Conservation (phyloP, 2,797 vertebrate species). For the Typhlichthys eigenmanni region DNA sequence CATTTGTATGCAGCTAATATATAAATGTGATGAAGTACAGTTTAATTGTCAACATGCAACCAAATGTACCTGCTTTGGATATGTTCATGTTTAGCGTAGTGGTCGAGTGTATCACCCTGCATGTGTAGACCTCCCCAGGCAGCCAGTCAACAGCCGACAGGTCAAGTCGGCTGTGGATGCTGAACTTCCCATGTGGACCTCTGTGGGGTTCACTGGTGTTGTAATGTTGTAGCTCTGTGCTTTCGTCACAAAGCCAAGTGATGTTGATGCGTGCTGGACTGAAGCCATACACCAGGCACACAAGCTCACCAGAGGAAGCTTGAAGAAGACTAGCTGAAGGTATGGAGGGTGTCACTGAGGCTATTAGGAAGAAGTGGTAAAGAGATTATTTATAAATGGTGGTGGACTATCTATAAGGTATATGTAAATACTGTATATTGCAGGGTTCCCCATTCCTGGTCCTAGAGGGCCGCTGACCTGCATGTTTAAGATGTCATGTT, state of each 20-base stretch:
- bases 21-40: not conserved
- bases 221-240: conserved; percentile 12
- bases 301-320: conserved; percentile 47
- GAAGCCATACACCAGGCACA: conserved; percentile 71
- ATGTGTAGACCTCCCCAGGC: conserved; percentile 58
- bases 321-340: conserved; percentile 61
- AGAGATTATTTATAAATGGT: not conserved
- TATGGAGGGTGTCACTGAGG: conserved; percentile 29
- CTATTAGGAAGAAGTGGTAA: conserved; percentile 32
- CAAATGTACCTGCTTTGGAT: conserved; percentile 57
- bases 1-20: not conserved
- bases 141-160: conserved; percentile 40
- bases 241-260: conserved; percentile 60
- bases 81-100: conserved; percentile 33
- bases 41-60: not conserved
- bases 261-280: conserved; percentile 69
- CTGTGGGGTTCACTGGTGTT: conserved; percentile 44
- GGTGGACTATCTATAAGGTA: not conserved
- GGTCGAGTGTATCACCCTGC: conserved; percentile 60
- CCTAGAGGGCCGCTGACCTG: too few relatives aligned
- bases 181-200: conserved; percentile 66
- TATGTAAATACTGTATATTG: too few relatives aligned
- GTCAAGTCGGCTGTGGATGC: conserved; percentile 57
- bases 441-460: too few relatives aligned
- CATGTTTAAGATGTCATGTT: too few relatives aligned